Evolutionary conservation across 2,113 vertebrate species (phyloP).

Genomic region (Gopherus flavomarginatus): DNA sequence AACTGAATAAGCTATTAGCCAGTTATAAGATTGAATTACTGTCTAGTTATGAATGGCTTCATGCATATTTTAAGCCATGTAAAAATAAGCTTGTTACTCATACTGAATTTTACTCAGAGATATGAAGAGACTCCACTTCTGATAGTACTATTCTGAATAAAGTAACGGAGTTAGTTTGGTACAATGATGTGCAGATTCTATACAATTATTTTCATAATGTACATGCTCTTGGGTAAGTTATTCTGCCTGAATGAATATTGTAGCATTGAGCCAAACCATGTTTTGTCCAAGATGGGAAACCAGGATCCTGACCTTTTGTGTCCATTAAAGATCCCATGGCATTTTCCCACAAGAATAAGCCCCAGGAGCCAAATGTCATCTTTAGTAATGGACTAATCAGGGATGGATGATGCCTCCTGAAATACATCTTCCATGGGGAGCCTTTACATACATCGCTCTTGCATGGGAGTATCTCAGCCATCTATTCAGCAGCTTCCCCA

Average conservation of each 20-base stretch:
- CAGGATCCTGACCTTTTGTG: background rate
- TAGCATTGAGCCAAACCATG: background rate
- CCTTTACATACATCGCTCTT: background rate
- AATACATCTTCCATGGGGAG: background rate
- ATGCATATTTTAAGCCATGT: conserved; percentile 29
- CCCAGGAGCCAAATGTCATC: background rate
- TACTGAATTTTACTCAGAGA: background rate
- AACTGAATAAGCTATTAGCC: conserved; percentile 33
- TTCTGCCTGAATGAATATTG: background rate
- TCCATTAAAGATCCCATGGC: background rate
- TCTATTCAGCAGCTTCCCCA: background rate
- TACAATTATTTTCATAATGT: background rate
- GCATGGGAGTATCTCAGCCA: no score
- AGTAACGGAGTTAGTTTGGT: conserved; percentile 23
- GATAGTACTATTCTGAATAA: background rate
- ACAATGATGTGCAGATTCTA: conserved; percentile 26
- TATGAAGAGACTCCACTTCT: background rate
- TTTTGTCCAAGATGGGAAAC: background rate
- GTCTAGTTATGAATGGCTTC: conserved; percentile 21
- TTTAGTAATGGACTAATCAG: background rate
- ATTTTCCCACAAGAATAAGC: background rate
- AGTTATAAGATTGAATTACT: conserved; percentile 28
- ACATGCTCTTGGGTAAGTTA: background rate
- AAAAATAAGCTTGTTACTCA: background rate
- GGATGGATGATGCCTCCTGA: background rate